A percentile compares a stretch with the other conserved stretches of the same genome.
Evolutionary conservation across 1,140 invertebrate species (phyloP).

Genomic region (Rhagoletis pomonella): DNA sequence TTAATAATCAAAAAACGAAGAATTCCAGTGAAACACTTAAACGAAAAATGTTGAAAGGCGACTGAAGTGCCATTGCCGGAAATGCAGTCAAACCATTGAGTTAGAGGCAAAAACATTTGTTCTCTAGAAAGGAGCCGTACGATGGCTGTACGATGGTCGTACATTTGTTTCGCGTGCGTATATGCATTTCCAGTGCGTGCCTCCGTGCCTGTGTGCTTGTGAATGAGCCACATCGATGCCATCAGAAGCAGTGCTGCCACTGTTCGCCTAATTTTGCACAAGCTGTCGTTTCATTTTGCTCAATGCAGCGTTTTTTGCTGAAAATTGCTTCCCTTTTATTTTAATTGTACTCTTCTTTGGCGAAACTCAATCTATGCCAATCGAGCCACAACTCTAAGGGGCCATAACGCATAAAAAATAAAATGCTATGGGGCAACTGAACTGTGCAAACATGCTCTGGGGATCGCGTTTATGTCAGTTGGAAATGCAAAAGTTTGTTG

Average conservation of each 20-base stretch:
- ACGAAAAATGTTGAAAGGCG: not conserved
- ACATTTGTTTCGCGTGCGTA: not conserved
- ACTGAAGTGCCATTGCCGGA: not conserved
- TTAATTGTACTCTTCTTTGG: not conserved
- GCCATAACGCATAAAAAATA: not conserved
- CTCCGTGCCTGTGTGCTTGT: not conserved
- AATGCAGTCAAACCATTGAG: too few species aligned
- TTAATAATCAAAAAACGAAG: not conserved
- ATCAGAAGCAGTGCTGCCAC: not conserved
- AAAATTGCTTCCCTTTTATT: not conserved
- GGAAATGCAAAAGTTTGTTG: not conserved
- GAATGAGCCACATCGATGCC: not conserved
- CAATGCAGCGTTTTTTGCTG: not conserved
- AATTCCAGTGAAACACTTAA: slow-evolving; percentile 17
- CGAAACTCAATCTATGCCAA: not conserved
- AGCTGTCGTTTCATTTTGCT: not conserved
- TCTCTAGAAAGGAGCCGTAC: not conserved
- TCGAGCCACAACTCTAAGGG: not conserved
- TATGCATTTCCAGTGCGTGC: not conserved
- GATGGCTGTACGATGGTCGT: too few species aligned
- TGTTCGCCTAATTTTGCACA: not conserved
- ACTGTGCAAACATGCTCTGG: not conserved
- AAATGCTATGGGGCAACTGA: not conserved
- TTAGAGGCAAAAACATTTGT: too few species aligned
- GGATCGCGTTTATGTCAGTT: slow-evolving; percentile 22